Percentiles rank a stretch among this genome's conserved stretches.
phyloP scores from a whole-genome alignment of 2,888 invertebrate genomes.

The Oscheius sp. region DNA sequence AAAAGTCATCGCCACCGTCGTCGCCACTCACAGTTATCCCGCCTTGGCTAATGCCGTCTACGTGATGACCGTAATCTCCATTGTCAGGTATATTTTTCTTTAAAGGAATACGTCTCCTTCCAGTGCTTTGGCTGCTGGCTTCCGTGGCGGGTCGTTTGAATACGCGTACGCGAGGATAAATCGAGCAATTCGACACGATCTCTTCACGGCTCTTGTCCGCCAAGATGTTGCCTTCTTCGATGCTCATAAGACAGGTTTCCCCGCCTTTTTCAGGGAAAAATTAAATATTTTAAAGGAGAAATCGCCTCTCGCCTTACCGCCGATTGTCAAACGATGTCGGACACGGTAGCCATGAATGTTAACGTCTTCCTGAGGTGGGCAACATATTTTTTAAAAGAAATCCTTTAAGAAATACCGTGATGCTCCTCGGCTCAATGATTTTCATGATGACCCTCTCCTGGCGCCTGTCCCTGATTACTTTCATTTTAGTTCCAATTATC shows the following conservation, averaged over 20 bases:
- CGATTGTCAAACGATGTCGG: slow-evolving; percentile 75
- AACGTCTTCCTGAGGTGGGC: slow-evolving; percentile 73
- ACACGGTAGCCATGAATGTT: slow-evolving; percentile 74
- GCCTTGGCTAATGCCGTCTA: slow-evolving; percentile 71
- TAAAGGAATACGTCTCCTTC: slow-evolving; percentile 19
- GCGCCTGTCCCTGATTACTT: slow-evolving; percentile 74
- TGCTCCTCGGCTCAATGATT: slow-evolving; percentile 74
- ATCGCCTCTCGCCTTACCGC: slow-evolving; percentile 75
- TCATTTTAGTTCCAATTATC: slow-evolving; percentile 75
- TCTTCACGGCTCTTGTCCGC: slow-evolving; percentile 73
- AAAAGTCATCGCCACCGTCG: slow-evolving; percentile 75
- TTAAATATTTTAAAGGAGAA: slow-evolving; percentile 62
- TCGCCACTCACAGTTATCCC: slow-evolving; percentile 72
- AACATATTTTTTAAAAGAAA: not conserved
- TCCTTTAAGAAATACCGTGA: slow-evolving; percentile 72
- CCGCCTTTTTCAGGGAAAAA: not conserved
- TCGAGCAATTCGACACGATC: slow-evolving; percentile 71
- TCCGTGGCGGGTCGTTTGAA: slow-evolving; percentile 74
- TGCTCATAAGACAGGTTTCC: slow-evolving; percentile 75
- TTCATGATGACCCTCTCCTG: slow-evolving; percentile 75
- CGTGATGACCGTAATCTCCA: slow-evolving; percentile 69
- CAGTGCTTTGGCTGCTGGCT: slow-evolving; percentile 73
- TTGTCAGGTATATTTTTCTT: slow-evolving; percentile 59
- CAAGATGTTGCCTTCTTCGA: slow-evolving; percentile 75
- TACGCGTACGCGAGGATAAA: slow-evolving; percentile 73